Base-by-base conservation (phyloP, 2,113 vertebrate species). In the Rhea pennata region DNA sequence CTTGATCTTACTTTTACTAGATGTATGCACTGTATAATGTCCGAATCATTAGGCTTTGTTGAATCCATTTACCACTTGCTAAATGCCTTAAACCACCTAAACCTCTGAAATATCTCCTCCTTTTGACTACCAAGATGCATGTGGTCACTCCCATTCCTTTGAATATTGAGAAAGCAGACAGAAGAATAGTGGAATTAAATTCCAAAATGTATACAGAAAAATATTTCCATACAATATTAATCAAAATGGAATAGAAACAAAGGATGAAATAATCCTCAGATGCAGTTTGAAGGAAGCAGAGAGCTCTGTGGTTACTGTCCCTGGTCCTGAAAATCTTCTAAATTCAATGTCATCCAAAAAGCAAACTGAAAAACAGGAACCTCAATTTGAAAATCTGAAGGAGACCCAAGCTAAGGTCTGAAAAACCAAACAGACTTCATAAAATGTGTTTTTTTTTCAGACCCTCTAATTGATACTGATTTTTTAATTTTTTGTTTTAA, bases 201-300 rank as follows among this genome's bases (percentile, higher is more conserved):
- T 48, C 12, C 46, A 84, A 80, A 62, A 88, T 8, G 13, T 23
- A 61, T 65, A 66, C 13, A 1, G 7, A 40, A 62, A 31, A 31
- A 33, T 33, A 59, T 19, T 17, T 33, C 56, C 31, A 20, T 59
- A 59, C 29, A 19, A 33, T 10, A 33, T 8, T 59, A 71, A 71
- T 26, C 15, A 19, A 26, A 87, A 69, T 23, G 31, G 23, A 66
- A 39, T 5, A 50, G 66, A 89, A 50, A 29, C 6, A 8, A 79
- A 85, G 31, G 4, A 23, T 15, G 31, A 54, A 54, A 4, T 24
- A 74, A 27, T 23, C 33, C 78, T 53, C 33, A 12, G 67, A 39
- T 12, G 2, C 5, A 5, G 10, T 5, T 6, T 1, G 19, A 1
- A 14, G 36, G 71, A 75, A 64, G 36, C 7, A 1, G 42, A 0